Evolutionary conservation across 1,140 invertebrate genomes (phyloP).

Genomic region (Heliconius hermathena): DNA sequence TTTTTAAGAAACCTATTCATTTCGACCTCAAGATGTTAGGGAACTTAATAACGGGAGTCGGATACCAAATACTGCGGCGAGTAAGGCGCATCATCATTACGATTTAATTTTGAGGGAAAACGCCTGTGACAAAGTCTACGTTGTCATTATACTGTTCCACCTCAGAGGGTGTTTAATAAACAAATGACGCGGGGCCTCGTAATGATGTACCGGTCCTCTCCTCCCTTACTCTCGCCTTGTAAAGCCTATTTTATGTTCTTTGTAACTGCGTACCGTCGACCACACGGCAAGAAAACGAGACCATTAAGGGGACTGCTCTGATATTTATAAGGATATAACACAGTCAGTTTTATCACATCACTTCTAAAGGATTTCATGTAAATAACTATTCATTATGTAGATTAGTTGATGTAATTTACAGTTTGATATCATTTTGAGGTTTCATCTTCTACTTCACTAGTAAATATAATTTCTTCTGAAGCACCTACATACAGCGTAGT

Average conservation of each 20-base stretch:
- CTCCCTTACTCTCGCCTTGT: conserved; percentile 53
- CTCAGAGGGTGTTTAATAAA: conserved; percentile 79
- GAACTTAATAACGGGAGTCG: conserved; percentile 74
- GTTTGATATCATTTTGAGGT: neutral
- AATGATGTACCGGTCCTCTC: conserved; percentile 62
- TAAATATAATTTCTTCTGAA: too few relatives aligned
- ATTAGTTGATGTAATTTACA: conserved; percentile 22
- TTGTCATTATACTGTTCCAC: conserved; percentile 77
- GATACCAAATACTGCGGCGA: conserved; percentile 61
- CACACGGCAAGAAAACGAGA: conserved; percentile 29
- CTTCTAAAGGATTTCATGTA: conserved; percentile 16
- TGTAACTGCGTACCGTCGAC: conserved; percentile 42
- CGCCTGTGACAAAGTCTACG: conserved; percentile 74
- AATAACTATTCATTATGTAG: conserved; percentile 26
- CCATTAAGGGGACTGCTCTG: conserved; percentile 32
- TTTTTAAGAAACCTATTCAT: conserved; percentile 78
- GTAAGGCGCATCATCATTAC: conserved; percentile 76
- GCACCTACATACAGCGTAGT: too few relatives aligned
- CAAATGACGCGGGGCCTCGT: conserved; percentile 74
- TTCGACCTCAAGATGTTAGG: conserved; percentile 75
- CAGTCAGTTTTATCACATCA: conserved; percentile 24
- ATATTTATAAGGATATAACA: conserved; percentile 36
- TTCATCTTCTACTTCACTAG: too few relatives aligned
- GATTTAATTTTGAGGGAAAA: conserved; percentile 78
- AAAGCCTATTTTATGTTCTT: conserved; percentile 64